Base-by-base conservation (phyloP, 2,888 invertebrate genomes). In the Drosophila heteroneura region DNA sequence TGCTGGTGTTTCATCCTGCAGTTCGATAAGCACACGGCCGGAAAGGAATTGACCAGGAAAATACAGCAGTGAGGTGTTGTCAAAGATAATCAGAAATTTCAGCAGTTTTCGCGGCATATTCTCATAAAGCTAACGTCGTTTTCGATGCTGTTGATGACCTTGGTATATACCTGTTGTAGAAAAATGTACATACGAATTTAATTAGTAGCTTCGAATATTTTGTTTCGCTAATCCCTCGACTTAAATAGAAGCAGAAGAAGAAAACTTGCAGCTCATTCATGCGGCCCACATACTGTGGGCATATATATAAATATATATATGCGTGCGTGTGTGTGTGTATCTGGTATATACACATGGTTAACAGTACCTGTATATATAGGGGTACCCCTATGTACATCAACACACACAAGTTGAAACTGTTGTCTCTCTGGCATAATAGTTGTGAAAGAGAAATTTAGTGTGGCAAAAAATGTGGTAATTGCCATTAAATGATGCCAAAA, bases 11-110 rank as follows among this genome's bases (percentile, higher is more conserved):
- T 98, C 98, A 94, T 98, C 98, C 93, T 98, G 98, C 77, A 98
- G 94, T 93, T 98, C 98, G 92, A 98, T 96, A 64, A 98, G 95
- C 68, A 98, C 98, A 92, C 98, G 95, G 49, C 98, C 98, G 64
- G 97, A 97, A 80, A 98, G 94, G 94, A 98, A 98, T 93, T 98
- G 98, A 9, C 98, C 98, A 73, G 98, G 98, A 93, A 98, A 98
- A 94, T 98, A 98, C 71, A 98, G 94, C 79, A 98, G 94, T 88
- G 97, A 98, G 56, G 98, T 97, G 93, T 98, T 98, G 94, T 98
- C 98, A 94, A 98, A 98, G 79, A 98, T 95, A 90, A 98, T 98
- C 74, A 98, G 95, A 94, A 98, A 98, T 94, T 98, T 98, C 80
- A 97, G 95, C 86, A 98, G 94, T 94, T 98, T 98, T 89, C 97